phyloP scores from a whole-genome alignment of 2,113 vertebrate genomes.

The Chunga burmeisteri region DNA sequence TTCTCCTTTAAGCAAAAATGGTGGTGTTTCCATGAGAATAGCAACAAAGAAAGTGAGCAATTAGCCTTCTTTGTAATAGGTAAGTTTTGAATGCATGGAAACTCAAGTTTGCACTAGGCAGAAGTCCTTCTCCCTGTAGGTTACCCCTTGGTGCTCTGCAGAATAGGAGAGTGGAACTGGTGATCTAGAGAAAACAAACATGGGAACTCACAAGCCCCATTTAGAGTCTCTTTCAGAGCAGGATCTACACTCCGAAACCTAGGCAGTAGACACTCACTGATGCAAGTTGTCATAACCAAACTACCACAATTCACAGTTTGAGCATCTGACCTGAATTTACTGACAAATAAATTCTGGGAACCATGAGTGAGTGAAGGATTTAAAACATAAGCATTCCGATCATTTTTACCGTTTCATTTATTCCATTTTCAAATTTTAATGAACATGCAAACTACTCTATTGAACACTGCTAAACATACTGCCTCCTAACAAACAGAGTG shows the following conservation, averaged over 20 bases:
- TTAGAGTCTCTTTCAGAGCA: not conserved
- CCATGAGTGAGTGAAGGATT: not conserved
- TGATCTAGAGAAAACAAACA: not conserved
- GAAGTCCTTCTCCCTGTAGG: not conserved
- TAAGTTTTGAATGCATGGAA: not conserved
- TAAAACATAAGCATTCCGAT: not conserved
- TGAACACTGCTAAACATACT: not conserved
- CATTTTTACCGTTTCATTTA: not conserved
- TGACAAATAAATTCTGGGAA: not conserved
- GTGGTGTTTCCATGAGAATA: not conserved
- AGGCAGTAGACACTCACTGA: not conserved
- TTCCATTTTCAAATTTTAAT: not conserved
- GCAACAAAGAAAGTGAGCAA: not conserved
- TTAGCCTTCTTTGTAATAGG: not conserved
- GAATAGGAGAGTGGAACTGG: not conserved
- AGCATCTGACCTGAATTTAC: constrained; percentile 16
- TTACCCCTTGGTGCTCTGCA: not conserved
- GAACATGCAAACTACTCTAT: not conserved
- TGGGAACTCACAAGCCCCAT: not conserved
- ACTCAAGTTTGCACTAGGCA: not conserved
- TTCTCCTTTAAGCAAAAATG: not conserved
- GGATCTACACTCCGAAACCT: not conserved
- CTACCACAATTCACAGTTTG: not conserved
- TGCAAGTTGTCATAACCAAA: not conserved
- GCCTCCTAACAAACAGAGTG: not conserved